Conservation (phyloP, 2,797 vertebrate species). For the Acestrorhynchus altus region DNA sequence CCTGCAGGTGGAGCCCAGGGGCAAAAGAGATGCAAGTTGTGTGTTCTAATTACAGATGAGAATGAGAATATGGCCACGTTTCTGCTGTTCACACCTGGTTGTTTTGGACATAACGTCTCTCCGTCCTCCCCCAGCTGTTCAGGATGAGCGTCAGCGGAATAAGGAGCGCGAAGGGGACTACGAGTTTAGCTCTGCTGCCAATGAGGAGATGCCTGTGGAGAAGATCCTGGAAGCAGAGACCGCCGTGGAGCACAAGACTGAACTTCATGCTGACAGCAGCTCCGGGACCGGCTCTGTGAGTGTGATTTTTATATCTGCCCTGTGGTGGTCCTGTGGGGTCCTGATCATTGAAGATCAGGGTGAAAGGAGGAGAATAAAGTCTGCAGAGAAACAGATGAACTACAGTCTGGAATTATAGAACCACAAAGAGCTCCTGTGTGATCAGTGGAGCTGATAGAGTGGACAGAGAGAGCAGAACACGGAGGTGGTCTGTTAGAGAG, state of each 20-base stretch:
- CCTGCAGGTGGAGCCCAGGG: too few relatives aligned
- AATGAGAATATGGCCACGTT: neutral
- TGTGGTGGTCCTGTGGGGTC: too few relatives aligned
- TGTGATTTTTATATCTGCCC: slow-evolving; percentile 31
- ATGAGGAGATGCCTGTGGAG: slow-evolving; percentile 96
- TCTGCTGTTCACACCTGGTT: neutral
- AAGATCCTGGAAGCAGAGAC: slow-evolving; percentile 96
- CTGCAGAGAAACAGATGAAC: too few relatives aligned
- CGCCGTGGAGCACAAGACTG: slow-evolving; percentile 92
- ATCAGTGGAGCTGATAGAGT: too few relatives aligned
- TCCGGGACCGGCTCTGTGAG: slow-evolving; percentile 86
- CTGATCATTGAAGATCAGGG: too few relatives aligned
- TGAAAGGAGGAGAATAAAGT: too few relatives aligned
- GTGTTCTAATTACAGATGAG: too few relatives aligned
- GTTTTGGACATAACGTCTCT: neutral
- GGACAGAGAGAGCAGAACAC: too few relatives aligned
- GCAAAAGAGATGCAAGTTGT: too few relatives aligned
- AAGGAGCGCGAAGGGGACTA: slow-evolving; percentile 89
- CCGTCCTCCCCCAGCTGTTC: slow-evolving; percentile 82
- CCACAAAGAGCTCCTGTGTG: too few relatives aligned
- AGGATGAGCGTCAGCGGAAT: slow-evolving; percentile 95
- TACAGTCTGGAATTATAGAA: too few relatives aligned
- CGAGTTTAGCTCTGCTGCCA: slow-evolving; percentile 82
- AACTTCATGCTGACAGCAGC: slow-evolving; percentile 84
- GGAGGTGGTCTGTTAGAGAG: too few relatives aligned